phyloP scores from a whole-genome alignment of 1,140 invertebrate genomes.

The Papilio dardanus region DNA sequence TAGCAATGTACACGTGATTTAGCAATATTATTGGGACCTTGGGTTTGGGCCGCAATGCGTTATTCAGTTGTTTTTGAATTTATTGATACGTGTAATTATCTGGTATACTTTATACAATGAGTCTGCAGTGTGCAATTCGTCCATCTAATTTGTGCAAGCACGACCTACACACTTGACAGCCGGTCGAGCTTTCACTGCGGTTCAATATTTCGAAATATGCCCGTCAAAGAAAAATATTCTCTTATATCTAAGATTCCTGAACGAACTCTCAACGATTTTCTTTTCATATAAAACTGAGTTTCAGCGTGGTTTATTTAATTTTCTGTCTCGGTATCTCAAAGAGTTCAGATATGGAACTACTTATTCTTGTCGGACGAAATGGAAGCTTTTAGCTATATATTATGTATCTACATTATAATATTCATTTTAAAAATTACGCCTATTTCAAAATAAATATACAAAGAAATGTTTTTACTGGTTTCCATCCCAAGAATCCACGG shows the following conservation, averaged over 20 bases:
- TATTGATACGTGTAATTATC: not conserved
- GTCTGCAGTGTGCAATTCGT: not conserved
- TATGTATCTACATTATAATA: too few species aligned
- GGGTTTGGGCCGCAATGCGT: not conserved
- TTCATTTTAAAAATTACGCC: not conserved
- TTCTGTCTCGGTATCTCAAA: not conserved
- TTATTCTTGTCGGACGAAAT: not conserved
- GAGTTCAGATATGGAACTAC: not conserved
- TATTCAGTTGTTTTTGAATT: not conserved
- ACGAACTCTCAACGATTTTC: not conserved
- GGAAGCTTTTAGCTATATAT: not conserved
- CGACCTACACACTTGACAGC: not conserved
- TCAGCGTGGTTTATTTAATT: not conserved
- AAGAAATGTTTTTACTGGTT: too few species aligned
- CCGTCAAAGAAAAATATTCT: not conserved
- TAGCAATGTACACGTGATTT: too few species aligned
- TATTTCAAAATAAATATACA: not conserved
- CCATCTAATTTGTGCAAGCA: not conserved
- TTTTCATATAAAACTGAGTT: not conserved
- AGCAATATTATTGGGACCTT: too few species aligned
- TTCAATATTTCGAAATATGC: constrained; percentile 1
- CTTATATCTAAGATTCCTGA: not conserved
- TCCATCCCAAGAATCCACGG: too few species aligned
- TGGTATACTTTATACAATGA: not conserved
- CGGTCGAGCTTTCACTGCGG: not conserved